Evolutionary conservation across 2,797 vertebrate genomes (phyloP), one percentile per base, ranked within the genome.

Genomic region (Gastrophryne carolinensis): DNA sequence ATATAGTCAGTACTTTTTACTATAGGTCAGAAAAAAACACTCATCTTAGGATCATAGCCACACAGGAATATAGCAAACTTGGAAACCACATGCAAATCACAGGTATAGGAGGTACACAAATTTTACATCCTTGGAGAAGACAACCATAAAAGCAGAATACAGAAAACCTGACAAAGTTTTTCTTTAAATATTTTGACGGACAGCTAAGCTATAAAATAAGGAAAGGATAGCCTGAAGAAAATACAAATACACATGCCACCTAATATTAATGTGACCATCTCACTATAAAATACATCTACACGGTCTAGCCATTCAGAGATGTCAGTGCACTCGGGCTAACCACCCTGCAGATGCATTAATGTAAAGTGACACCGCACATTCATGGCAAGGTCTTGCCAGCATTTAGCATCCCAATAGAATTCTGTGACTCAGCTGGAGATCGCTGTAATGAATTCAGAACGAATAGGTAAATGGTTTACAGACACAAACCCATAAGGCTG

Each of bases 381-480:
- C 63, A 50, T 34, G 39, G 62, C 29, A 75, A 75, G 63, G 73
- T 44, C n/a, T 64, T 68, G 73, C 73, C 64, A 75, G 13, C 11
- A 1, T 7, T 23, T 24, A 10, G 64, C 64, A 69, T 70, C 65
- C 73, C 73, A 17, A 54, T 56, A 69, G 73, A 69, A 69, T 76
- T 66, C 41, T 62, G 73, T 47, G 56, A 62, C 65, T 61, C 73
- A 29, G 73, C 64, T 68, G 37, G 56, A 75, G 44, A 62, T 32
- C 8, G 34, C 15, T 9, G 29, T 69, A 69, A 76, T 76, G 73
- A 76, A 62, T 41, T 54, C 50, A 27, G 64, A 69, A 63, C 47
- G 47, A 17, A 32, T 24, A 9, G 30, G 39, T 29, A 39, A 68
- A 60, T 32, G 30, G 34, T 44, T 65, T 23, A 39, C 41, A 0